These are phyloP conservation scores for Cantharis rustica DNA, from an alignment of 2,888 invertebrate genomes.

Conservation along the genomic window DNA sequence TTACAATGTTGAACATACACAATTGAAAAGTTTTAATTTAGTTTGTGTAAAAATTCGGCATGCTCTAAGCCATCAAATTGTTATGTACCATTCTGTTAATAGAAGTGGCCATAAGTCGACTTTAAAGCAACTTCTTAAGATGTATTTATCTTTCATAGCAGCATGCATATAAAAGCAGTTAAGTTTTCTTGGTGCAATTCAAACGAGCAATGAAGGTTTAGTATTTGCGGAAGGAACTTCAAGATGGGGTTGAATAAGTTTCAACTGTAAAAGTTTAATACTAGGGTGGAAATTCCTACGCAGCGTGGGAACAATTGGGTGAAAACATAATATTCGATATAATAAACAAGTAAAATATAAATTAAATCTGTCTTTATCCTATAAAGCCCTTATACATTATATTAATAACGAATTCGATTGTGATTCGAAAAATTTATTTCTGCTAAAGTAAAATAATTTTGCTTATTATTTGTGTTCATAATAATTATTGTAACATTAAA, in stretches of 20 bases:
- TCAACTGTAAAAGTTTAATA: conserved; percentile 27
- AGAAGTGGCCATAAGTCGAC: background rate
- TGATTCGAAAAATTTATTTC: background rate
- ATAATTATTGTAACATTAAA: too few relatives aligned
- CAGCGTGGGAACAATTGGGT: conserved; percentile 28
- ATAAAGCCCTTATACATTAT: background rate
- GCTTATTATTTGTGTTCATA: too few relatives aligned
- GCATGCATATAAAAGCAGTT: conserved; percentile 21
- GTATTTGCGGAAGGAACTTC: conserved; percentile 20
- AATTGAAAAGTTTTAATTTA: background rate
- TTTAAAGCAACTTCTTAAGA: conserved; percentile 14
- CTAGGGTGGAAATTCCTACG: conserved; percentile 13
- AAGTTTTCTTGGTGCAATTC: conserved; percentile 20
- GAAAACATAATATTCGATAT: conserved; percentile 26
- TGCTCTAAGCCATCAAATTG: background rate
- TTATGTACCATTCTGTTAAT: background rate
- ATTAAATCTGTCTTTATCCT: background rate
- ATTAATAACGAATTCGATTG: background rate
- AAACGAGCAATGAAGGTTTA: conserved; percentile 22
- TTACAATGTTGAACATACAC: background rate
- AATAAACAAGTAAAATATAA: conserved; percentile 22
- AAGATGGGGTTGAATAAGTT: conserved; percentile 18
- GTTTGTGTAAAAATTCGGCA: background rate
- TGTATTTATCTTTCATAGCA: conserved; percentile 17
- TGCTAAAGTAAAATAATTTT: background rate